These are phyloP conservation scores for Cydia amplana DNA, from an alignment of 1,140 invertebrate genomes.

Conservation along the genomic window DNA sequence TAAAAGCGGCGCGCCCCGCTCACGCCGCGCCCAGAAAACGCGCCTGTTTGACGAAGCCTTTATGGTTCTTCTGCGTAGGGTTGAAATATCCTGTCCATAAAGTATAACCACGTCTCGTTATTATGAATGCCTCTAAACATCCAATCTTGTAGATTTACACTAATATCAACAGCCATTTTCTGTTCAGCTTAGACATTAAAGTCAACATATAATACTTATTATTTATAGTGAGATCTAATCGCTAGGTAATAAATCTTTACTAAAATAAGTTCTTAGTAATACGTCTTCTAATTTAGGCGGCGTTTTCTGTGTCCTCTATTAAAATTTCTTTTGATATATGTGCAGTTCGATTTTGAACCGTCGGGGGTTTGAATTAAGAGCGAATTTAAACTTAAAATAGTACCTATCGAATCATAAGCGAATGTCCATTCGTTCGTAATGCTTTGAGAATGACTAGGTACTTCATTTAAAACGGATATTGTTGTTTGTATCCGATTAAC, in stretches of 20 bases:
- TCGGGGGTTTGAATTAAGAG: background rate
- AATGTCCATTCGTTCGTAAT: background rate
- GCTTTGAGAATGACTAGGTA: background rate
- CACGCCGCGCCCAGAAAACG: too few relatives aligned
- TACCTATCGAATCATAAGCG: background rate
- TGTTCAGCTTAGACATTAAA: conserved; percentile 14
- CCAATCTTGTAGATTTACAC: conserved; percentile 18
- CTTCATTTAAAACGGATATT: background rate
- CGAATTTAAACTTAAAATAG: background rate
- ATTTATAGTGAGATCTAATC: conserved; percentile 31
- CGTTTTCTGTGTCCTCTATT: conserved; percentile 2
- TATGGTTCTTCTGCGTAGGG: background rate
- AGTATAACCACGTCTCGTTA: conserved; percentile 4
- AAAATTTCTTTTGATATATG: conserved; percentile 11
- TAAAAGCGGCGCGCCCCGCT: too few relatives aligned
- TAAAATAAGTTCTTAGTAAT: conserved; percentile 16
- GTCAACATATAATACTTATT: conserved; percentile 27
- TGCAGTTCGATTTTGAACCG: background rate
- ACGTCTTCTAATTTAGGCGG: conserved; percentile 22
- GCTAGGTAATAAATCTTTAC: conserved; percentile 17
- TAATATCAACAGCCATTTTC: conserved; percentile 26
- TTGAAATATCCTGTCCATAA: conserved; percentile 21
- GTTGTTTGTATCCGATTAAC: background rate
- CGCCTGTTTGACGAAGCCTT: too few relatives aligned
- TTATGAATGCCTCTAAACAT: background rate